phyloP scores from a whole-genome alignment of 2,113 vertebrate species.

The Puma concolor region DNA sequence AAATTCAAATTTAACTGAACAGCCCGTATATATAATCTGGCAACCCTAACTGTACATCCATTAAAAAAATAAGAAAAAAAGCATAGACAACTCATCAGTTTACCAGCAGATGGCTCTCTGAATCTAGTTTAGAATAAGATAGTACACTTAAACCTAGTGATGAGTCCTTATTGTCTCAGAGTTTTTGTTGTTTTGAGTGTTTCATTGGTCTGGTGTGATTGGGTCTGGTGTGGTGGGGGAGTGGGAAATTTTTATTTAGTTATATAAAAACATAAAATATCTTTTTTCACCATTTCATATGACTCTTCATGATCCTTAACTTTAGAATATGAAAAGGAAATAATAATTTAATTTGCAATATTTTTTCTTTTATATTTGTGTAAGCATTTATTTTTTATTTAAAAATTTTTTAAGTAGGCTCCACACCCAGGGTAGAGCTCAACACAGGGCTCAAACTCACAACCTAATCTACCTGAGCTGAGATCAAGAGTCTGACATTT shows the following conservation, averaged over 20 bases:
- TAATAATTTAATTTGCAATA: background rate
- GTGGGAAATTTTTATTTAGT: background rate
- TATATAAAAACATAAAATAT: slow-evolving; percentile 27
- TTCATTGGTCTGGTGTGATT: background rate
- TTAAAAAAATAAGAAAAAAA: background rate
- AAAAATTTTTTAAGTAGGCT: no score
- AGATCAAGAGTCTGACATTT: no score
- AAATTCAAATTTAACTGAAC: slow-evolving; percentile 21
- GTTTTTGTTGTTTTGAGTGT: background rate
- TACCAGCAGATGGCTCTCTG: slow-evolving; percentile 82
- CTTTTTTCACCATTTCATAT: background rate
- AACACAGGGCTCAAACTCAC: no score
- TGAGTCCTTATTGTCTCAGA: background rate
- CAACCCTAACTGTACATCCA: background rate
- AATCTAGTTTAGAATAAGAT: slow-evolving; percentile 61
- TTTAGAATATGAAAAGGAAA: slow-evolving; percentile 17
- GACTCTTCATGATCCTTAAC: slow-evolving; percentile 5
- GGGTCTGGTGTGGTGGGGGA: background rate
- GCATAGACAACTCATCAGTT: background rate
- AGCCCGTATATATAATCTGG: background rate
- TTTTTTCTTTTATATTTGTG: slow-evolving; percentile 7
- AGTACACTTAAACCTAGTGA: background rate
- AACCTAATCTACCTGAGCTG: no score
- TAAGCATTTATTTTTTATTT: background rate
- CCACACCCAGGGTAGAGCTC: no score